Percentiles rank a stretch among this genome's conserved stretches.
Evolutionary conservation across 30 jellyfish, hydroid and myxozoan genomes (phyloP).

Genomic region (Hydractinia echinata): DNA sequence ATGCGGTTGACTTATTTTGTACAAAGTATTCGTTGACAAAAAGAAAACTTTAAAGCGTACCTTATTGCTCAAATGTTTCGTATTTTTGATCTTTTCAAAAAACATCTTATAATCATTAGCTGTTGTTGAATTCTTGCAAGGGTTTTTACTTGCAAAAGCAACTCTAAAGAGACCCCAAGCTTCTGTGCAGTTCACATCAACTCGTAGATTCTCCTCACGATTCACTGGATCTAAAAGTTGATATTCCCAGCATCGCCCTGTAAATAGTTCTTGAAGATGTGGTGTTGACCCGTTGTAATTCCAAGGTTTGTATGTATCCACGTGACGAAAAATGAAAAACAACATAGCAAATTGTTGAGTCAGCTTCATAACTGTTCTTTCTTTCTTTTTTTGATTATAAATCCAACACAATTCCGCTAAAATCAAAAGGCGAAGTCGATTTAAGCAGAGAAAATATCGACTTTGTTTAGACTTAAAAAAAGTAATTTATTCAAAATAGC

Average conservation of each 20-base stretch:
- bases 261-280: conserved; percentile 4
- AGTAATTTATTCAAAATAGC: too few species aligned
- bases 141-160: conserved; percentile 17
- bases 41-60: not conserved
- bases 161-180: conserved; percentile 3
- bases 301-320: not conserved
- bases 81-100: conserved; percentile 1
- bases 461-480: too few species aligned
- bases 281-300: conserved; percentile 24
- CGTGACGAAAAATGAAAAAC: too few species aligned
- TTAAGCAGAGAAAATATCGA: too few species aligned
- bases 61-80: not conserved
- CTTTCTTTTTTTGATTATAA: too few species aligned
- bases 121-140: not conserved
- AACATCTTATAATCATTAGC: conserved; percentile 5
- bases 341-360: too few species aligned
- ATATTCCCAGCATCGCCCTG: conserved; percentile 28
- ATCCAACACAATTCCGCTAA: too few species aligned
- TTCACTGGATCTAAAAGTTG: conserved; percentile 9
- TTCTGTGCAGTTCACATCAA: conserved; percentile 23
- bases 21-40: too few species aligned
- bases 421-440: too few species aligned
- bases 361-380: too few species aligned
- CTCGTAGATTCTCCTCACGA: not conserved
- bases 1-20: too few species aligned